Evolutionary conservation across 2,888 invertebrate species (phyloP).

Genomic region (Aphodius sticticus): DNA sequence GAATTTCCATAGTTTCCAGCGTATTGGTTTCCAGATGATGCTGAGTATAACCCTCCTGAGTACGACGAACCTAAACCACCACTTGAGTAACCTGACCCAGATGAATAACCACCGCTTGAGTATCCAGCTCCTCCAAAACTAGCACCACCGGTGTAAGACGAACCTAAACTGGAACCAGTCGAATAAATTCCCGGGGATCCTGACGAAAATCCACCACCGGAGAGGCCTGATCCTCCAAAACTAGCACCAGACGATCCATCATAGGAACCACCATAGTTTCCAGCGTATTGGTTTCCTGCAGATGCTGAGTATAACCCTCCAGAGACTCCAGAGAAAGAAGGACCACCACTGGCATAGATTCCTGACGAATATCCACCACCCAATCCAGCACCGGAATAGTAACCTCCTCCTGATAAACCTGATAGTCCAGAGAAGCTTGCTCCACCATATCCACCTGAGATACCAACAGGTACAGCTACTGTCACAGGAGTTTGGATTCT

Average conservation of each 20-base stretch:
- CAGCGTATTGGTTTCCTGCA: neutral
- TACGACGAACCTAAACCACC: conserved; percentile 9
- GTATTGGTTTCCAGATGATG: neutral
- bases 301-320: conserved; percentile 14
- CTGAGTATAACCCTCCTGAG: conserved; percentile 1
- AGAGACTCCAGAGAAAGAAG: neutral
- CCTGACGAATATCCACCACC: conserved; percentile 26
- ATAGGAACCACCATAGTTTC: neutral
- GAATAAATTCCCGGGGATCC: neutral
- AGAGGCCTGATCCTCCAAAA: neutral
- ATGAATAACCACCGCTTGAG: neutral
- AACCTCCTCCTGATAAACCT: neutral
- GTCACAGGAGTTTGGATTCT: conserved; percentile 42
- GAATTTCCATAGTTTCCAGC: conserved; percentile 11
- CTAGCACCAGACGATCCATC: neutral
- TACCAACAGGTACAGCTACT: conserved; percentile 34
- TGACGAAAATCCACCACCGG: conserved; percentile 25
- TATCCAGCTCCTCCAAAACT: conserved; percentile 28
- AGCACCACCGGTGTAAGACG: neutral
- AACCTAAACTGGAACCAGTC: conserved; percentile 12
- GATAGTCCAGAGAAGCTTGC: neutral
- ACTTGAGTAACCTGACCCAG: neutral
- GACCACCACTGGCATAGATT: neutral
- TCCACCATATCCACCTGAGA: conserved; percentile 21
- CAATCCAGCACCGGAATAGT: neutral